Base-by-base conservation (phyloP, 2,888 invertebrate species). In the Mesorhabditis spiculigera region DNA sequence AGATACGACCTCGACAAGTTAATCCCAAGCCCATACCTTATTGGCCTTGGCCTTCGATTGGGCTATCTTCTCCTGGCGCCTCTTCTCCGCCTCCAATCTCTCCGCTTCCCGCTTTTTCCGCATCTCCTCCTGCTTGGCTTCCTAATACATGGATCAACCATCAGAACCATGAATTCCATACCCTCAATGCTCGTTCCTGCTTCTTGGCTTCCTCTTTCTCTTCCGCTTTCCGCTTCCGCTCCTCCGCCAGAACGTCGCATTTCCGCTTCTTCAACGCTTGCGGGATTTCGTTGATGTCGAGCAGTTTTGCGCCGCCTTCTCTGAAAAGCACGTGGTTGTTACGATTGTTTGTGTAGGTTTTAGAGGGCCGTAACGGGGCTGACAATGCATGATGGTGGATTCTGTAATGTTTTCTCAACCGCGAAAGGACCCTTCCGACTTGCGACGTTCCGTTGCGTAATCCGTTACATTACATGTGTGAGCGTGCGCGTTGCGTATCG, bases 271-370 rank as follows among this genome's bases (percentile, higher is more conserved):
- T 74, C 13, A 73, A 45, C 4, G 78, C 63, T 44, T 74, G 73
- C 5, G 81, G 81, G n/a, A 78, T 68, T 13, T 81, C 81, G 63
- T 71, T 73, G 67, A 81, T 78, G 43, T 71, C 71, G n/a, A 63
- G 10, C 4, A 63, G 63, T 16, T 63, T 63, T 16, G 63, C 63
- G 63, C 63, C 63, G 41, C 63, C 63, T 63, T 63, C 63, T 16
- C 63, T 63, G 4, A 8, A 63, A 63, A 28, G 2, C 6, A 16
- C 16, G 1, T n/a, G 28, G 8, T 63, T 1, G 28, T 28, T 28
- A 28, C 28, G 28, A 3, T 28, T 1, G 28, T 28, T 28, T 28
- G 28, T 1, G 3, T 28, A 1, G 28, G 28, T 28, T 28, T 28
- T 28, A 28, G 28, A 28, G 3, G 28, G 28, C 28, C 1, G 28